Evolutionary conservation across 1,140 invertebrate species (phyloP), one percentile per base, ranked within the genome.

Genomic region (Lasaia peninsularis): DNA sequence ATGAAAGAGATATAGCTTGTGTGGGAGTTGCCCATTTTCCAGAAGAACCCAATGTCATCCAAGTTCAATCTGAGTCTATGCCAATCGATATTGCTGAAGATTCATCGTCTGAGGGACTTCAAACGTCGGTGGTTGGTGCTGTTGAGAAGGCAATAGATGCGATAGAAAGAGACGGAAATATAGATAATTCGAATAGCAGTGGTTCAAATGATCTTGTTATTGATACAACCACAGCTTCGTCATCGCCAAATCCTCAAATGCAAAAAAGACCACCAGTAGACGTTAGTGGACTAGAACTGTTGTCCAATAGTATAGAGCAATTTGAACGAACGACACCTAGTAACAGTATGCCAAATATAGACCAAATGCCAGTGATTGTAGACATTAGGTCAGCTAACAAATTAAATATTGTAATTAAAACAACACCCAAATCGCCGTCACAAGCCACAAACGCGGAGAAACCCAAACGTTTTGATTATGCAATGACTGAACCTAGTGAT

Each of bases 241-340:
- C 84, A 2, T 54, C 77, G 2, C 65, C 62, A 28, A 44, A 61
- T 5, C 48, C 67, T 5, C 68, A 65, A 63, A 49, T 68, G 44
- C 52, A 61, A 21, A 49, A 79, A 0, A 60, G 89, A 68, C 66
- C 69, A 57, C 50, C 79, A 1, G 92, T 93, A 0, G 95, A 96
- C 77, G 81, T 95, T 1, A 95, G 94, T 67, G 96, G 96, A 0
- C 77, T 97, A 34, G 94, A 96, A 84, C 75, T 97, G 11, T 75
- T 96, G 5, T 96, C 95, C 0, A 96, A 95, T 68, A 96, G 94
- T 69, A 95, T 96, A 53, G 93, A 93, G 60, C 93, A 94, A 60
- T 92, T 94, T 60, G 94, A 94, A 73, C 88, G 86, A 52, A 90
- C 86, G 0, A 87, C 82, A 8, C 86, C 83, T 10, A 72, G 75